A percentile compares a stretch with the other conserved stretches of the same genome.
phyloP scores from a whole-genome alignment of 2,113 vertebrate genomes.

The Ailurus styani region DNA sequence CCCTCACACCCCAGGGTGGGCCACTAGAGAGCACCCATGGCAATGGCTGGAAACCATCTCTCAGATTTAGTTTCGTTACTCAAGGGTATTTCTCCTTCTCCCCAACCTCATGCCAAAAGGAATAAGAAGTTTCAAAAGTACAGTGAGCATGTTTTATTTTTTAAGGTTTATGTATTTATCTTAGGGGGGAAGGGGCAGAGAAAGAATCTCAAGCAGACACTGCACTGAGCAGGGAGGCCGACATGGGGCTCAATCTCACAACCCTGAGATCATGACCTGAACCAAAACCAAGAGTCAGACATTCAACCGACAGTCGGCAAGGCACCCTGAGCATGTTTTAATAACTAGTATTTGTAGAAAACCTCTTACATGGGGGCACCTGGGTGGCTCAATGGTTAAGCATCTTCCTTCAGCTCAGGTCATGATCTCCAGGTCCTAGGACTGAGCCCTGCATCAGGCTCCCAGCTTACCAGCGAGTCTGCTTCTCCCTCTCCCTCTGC shows the following conservation, averaged over 20 bases:
- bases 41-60: background rate
- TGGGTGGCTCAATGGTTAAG: background rate
- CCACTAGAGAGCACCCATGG: background rate
- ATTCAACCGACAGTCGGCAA: background rate
- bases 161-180: background rate
- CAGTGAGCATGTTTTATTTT: background rate
- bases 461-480: background rate
- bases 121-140: background rate
- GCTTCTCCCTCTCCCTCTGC: background rate
- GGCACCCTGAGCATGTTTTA: background rate
- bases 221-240: background rate
- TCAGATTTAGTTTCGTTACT: background rate
- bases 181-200: background rate
- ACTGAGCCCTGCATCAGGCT: rapidly evolving
- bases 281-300: background rate
- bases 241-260: background rate
- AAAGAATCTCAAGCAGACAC: background rate
- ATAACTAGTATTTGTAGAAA: background rate
- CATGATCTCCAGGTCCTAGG: background rate
- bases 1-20: background rate
- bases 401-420: too few species aligned
- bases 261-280: background rate
- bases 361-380: background rate
- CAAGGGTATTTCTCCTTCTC: background rate
- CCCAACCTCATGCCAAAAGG: background rate